Base-by-base conservation (phyloP, 1,140 invertebrate genomes). In the Polypedilum pembai region DNA sequence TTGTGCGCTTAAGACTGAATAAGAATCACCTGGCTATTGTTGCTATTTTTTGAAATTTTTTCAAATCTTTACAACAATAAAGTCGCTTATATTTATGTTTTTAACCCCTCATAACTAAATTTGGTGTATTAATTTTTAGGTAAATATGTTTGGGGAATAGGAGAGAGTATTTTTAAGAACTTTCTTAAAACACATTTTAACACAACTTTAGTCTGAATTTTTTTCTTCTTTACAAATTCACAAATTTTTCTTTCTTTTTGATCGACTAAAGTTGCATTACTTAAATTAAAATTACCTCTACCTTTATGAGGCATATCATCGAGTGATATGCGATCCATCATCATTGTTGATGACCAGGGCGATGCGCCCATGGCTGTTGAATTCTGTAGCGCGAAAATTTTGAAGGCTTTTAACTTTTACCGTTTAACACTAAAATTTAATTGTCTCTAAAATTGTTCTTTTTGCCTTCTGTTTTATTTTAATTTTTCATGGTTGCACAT, bases 301-400 rank as follows among this genome's bases (percentile, higher is more conserved):
- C 81, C 81, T 75, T 82, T 82, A 56, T 82, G 80, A 8, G 79
- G 76, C 76, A 81, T 81, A 21, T 82, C 80, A 73, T 82, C 80
- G 33, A 82, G 75, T 17, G 78, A 74, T 24, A 81, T 78, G 40
- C 82, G 21, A 1, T 80, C 77, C 40, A 82, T 80, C 33, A 82
- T 82, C n/a, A 82, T 77, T 0, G 79, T 75, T 24, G 80, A 80
- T 1, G 81, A 77, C 81, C 81, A 82, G 0, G 80, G 77, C 63
- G 81, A 79, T 4, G 79, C 63, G 12, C 79, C 77, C 21, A 82
- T 79, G 12, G 81, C 40, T 21, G 80, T 79, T 12, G 77, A 81
- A 21, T 79, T 74, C 77, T 82, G 81, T 41, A 82, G 74, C 1
- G 81, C 81, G 75, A 82, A 82, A 80, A 82, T 82, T 66, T 72